phyloP scores from a whole-genome alignment of 2,113 vertebrate species.

The Seriola quinqueradiata region DNA sequence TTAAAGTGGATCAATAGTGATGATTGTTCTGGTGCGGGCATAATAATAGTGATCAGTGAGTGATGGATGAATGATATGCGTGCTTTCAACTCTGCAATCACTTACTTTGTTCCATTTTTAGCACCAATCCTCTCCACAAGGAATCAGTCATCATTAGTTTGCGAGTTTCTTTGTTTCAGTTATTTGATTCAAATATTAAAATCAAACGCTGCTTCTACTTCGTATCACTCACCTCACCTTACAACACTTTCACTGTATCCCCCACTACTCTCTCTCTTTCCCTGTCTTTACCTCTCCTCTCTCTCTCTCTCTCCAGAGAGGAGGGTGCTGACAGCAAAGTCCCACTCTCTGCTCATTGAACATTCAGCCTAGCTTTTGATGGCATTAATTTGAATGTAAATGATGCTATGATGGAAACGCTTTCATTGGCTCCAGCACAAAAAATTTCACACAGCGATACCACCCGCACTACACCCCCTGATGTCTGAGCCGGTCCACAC shows the following conservation, averaged over 20 bases:
- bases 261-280: conserved; percentile 17
- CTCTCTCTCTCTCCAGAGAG: conserved; percentile 33
- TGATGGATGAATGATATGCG: conserved; percentile 25
- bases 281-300: conserved; percentile 5
- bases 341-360: conserved; percentile 67
- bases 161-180: conserved; percentile 25
- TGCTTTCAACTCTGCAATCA: conserved; percentile 7
- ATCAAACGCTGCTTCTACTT: conserved; percentile 5
- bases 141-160: conserved; percentile 12
- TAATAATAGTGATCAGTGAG: conserved; percentile 42
- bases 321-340: conserved; percentile 52
- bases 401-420: conserved; percentile 67
- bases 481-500: conserved; percentile 34
- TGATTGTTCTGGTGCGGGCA: conserved; percentile 60
- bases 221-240: conserved; percentile 26
- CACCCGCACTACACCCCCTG: conserved; percentile 5
- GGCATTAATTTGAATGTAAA: conserved; percentile 83
- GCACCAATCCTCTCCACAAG: not conserved
- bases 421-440: conserved; percentile 49
- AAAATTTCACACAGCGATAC: conserved; percentile 35
- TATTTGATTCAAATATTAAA: conserved; percentile 22
- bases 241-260: conserved; percentile 10
- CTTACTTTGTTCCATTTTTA: conserved; percentile 30
- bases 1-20: conserved; percentile 65
- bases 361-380: conserved; percentile 77